Conservation (phyloP, 1,140 invertebrate species). For the Conopomorpha cramerella region DNA sequence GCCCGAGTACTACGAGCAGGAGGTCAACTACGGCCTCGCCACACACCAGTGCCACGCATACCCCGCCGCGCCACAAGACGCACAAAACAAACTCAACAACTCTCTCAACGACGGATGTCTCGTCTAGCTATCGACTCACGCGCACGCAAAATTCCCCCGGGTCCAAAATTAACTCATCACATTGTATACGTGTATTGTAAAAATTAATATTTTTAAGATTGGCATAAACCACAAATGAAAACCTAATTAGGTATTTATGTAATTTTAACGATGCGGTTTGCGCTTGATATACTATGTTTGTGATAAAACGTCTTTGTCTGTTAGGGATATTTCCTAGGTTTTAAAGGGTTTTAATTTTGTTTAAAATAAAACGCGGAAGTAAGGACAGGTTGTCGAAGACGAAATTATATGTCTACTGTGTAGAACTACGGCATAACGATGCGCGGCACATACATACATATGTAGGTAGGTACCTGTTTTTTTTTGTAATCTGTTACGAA, state of each 20-base stretch:
- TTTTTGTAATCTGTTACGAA: too few species aligned
- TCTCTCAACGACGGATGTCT: constrained; percentile 56
- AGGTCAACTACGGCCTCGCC: constrained; percentile 25
- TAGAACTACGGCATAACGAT: constrained; percentile 50
- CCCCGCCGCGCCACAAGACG: constrained; percentile 26
- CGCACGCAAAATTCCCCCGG: constrained; percentile 16
- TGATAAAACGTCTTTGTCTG: constrained; percentile 7
- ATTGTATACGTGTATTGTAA: constrained; percentile 40
- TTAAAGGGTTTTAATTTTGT: too few species aligned
- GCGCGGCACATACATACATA: too few species aligned
- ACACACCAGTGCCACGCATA: constrained; percentile 47
- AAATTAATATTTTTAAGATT: too few species aligned
- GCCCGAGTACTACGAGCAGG: constrained; percentile 46
- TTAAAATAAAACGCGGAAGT: constrained; percentile 14
- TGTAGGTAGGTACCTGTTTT: too few species aligned
- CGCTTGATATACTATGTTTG: too few species aligned
- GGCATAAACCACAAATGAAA: too few species aligned
- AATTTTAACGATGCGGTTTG: too few species aligned
- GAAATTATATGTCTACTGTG: constrained; percentile 57
- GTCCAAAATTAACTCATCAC: constrained; percentile 43
- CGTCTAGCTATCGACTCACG: constrained; percentile 27
- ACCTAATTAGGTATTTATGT: too few species aligned
- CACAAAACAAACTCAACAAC: constrained; percentile 44
- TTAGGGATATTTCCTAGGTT: too few species aligned
- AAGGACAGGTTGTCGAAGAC: constrained; percentile 46